A percentile compares a stretch with the other conserved stretches of the same genome.
These are phyloP conservation scores for Drepana arcuata DNA, from an alignment of 1,140 invertebrate species.

Conservation along the genomic window DNA sequence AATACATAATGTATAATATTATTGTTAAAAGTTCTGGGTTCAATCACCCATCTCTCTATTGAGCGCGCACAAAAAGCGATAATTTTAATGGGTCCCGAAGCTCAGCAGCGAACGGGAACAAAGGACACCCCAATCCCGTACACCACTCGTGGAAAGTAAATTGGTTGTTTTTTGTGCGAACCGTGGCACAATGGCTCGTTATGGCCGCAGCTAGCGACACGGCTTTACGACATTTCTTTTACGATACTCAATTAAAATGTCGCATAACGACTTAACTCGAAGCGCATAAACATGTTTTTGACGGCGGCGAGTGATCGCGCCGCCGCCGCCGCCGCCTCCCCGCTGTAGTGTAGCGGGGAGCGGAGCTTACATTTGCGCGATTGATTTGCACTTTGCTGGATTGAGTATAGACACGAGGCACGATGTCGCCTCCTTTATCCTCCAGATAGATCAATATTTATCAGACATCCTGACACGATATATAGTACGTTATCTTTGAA, in stretches of 20 bases:
- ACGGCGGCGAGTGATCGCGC: no score
- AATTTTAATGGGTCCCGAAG: constrained; percentile 15
- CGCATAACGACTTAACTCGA: constrained; percentile 12
- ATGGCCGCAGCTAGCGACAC: not conserved
- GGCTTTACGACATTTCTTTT: constrained; percentile 14
- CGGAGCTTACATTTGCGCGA: no score
- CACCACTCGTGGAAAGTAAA: constrained; percentile 4
- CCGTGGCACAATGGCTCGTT: constrained; percentile 7
- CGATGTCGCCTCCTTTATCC: no score
- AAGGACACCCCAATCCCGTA: constrained; percentile 11
- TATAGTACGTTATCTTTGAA: no score
- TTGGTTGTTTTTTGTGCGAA: constrained; percentile 12
- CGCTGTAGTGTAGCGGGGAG: no score
- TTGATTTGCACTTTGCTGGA: no score
- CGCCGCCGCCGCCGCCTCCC: not conserved
- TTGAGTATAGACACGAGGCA: no score
- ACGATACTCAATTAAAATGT: constrained; percentile 14
- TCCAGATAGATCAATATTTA: no score
- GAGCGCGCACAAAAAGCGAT: constrained; percentile 6
- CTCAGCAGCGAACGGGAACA: constrained; percentile 11
- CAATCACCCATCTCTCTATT: constrained; percentile 12
- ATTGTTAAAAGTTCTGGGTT: constrained; percentile 5
- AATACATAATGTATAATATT: no score
- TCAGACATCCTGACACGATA: no score
- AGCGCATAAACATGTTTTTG: constrained; percentile 11